Evolutionary conservation across 2,113 vertebrate genomes (phyloP), one percentile per base, ranked within the genome.

Genomic region (Pelecanus crispus): DNA sequence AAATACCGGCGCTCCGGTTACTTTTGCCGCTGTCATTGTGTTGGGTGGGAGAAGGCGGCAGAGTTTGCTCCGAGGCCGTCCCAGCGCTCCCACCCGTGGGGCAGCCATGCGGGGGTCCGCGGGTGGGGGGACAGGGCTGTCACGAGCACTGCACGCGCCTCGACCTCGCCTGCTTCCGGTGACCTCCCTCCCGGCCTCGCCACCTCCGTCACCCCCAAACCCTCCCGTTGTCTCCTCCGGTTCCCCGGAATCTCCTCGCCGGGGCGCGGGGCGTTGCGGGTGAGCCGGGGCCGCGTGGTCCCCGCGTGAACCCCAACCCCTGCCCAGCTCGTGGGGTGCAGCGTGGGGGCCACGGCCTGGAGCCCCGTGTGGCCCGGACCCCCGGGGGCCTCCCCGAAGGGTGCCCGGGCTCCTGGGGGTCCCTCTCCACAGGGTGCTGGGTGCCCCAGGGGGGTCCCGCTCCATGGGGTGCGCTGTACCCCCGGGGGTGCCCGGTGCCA

Each of bases 1-100:
- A 3, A 7, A 7, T 3, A 4, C 17, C 2, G 9, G 29, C 0
- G 4, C 47, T 10, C 13, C 1, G 6, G 52, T 12, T 29, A 3
- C 1, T 53, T n/a, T 40, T 53, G 67, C 53, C 1, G 1, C 45
- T 61, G 58, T 40, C 3, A 2, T 10, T 15, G 75, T 3, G 1
- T 5, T 13, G 32, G 21, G 40, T 47, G 75, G 61, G 40, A 42
- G 36, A 32, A 61, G 61, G 68, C 2, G 17, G 29, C 55, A 3
- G 52, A 31, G 28, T 29, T 75, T 15, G 38, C 53, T 24, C 36
- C 1, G 10, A 56, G 55, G 38, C 15, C 3, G 5, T 4, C 19
- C 59, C 53, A 4, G 47, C 1, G 25, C 58, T 38, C 81, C 58
- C 66, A 32, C 32, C 21, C 50, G 0, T 4, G 19, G 32, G 8